These are phyloP conservation scores for Enteromius anoplus DNA, from an alignment of 2,797 vertebrate species.

Conservation along the genomic window DNA sequence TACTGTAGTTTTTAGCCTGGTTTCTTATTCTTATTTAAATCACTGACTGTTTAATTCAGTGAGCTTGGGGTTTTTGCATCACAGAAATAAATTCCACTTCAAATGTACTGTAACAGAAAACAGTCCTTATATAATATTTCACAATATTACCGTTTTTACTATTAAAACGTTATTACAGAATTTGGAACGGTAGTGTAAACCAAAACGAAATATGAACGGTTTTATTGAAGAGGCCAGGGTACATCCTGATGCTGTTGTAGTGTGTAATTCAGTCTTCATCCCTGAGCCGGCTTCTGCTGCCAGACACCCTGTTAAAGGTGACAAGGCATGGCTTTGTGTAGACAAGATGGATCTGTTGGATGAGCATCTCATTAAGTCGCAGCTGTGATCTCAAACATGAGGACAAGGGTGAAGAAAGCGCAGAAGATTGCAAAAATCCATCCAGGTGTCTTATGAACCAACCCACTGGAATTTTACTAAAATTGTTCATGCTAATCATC, in stretches of 20 bases:
- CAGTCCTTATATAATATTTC: background rate
- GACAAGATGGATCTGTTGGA: constrained; percentile 59
- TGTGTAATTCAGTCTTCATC: constrained; percentile 21
- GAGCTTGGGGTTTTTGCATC: background rate
- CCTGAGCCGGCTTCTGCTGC: constrained; percentile 40
- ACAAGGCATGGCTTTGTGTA: constrained; percentile 62
- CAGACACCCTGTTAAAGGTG: constrained; percentile 51
- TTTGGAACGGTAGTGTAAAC: background rate
- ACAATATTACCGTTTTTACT: background rate
- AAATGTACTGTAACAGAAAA: background rate
- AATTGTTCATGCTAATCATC: background rate
- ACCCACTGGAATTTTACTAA: constrained; percentile 9
- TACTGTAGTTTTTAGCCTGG: background rate
- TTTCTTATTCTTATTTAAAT: background rate
- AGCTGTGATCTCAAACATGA: constrained; percentile 51
- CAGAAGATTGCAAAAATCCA: constrained; percentile 31
- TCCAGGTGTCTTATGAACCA: background rate
- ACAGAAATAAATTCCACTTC: background rate
- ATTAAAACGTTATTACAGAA: background rate
- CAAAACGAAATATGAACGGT: background rate
- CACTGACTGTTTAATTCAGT: background rate
- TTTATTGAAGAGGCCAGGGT: background rate
- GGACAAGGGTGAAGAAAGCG: constrained; percentile 23
- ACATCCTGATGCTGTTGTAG: background rate
- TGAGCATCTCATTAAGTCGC: constrained; percentile 60